Percentiles rank a stretch among this genome's conserved stretches.
Evolutionary conservation across 2,888 invertebrate genomes (phyloP).

Genomic region (Hyalella azteca): DNA sequence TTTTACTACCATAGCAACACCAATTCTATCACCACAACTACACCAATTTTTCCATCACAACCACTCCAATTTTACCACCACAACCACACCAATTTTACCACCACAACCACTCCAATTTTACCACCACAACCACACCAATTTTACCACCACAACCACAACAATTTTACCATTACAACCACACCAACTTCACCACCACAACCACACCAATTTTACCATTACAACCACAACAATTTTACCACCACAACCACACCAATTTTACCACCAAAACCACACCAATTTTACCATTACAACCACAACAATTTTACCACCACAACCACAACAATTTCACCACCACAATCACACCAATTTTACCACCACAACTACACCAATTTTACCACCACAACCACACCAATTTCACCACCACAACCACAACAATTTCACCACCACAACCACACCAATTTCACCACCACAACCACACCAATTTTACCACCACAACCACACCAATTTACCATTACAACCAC

Average conservation of each 20-base stretch:
- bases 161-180: too few relatives aligned
- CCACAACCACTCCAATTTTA: not conserved
- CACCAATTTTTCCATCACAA: not conserved
- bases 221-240: too few relatives aligned
- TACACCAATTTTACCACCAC: not conserved
- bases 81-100: not conserved
- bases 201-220: too few relatives aligned
- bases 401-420: not conserved
- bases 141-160: not conserved
- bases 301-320: too few relatives aligned
- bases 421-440: not conserved
- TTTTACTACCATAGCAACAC: not conserved
- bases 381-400: not conserved
- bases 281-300: too few relatives aligned
- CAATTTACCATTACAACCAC: too few relatives aligned
- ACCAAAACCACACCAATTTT: too few relatives aligned
- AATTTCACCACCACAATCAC: too few relatives aligned
- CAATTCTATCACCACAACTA: not conserved
- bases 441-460: not conserved
- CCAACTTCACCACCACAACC: too few relatives aligned
- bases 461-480: too few relatives aligned
- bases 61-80: not conserved
- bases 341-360: not conserved
- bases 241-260: too few relatives aligned
- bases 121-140: not conserved